Conservation (phyloP, 1,140 invertebrate species). For the Chrysomallon squamiferum region DNA sequence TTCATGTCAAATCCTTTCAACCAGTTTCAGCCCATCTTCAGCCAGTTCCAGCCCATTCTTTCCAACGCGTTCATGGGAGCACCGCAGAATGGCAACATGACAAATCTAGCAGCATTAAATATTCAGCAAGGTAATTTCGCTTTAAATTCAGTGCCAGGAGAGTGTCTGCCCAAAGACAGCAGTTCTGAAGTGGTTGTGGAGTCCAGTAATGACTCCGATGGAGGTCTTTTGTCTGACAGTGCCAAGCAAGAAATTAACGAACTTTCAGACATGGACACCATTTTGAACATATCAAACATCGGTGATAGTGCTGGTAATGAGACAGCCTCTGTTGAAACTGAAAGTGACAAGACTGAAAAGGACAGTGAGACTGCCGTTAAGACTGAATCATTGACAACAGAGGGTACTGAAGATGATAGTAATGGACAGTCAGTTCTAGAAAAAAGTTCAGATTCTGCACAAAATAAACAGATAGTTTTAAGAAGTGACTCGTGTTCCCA, state of each 20-base stretch:
- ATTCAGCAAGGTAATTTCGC: not conserved
- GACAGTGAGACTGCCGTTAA: no score
- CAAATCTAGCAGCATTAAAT: not conserved
- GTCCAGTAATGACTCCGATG: not conserved
- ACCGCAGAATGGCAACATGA: not conserved
- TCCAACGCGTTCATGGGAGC: conserved; percentile 14
- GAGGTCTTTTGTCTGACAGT: not conserved
- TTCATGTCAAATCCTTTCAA: conserved; percentile 18
- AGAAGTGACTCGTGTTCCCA: no score
- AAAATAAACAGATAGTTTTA: no score
- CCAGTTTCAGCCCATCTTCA: conserved; percentile 26
- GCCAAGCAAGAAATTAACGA: conserved; percentile 1
- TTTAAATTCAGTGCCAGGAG: not conserved
- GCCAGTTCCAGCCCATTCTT: conserved; percentile 22
- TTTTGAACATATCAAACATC: not conserved
- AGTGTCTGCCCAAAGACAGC: not conserved
- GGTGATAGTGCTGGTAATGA: not conserved
- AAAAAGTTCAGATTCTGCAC: no score
- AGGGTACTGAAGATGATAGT: no score
- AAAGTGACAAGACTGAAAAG: no score
- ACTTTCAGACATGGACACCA: not conserved
- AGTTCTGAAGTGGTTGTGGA: not conserved
- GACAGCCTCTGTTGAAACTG: not conserved
- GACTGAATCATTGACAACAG: no score
- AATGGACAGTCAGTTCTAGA: no score